phyloP scores from a whole-genome alignment of 37 sponge, comb jelly and placozoan genomes.

The Cliona cf. orientalis region DNA sequence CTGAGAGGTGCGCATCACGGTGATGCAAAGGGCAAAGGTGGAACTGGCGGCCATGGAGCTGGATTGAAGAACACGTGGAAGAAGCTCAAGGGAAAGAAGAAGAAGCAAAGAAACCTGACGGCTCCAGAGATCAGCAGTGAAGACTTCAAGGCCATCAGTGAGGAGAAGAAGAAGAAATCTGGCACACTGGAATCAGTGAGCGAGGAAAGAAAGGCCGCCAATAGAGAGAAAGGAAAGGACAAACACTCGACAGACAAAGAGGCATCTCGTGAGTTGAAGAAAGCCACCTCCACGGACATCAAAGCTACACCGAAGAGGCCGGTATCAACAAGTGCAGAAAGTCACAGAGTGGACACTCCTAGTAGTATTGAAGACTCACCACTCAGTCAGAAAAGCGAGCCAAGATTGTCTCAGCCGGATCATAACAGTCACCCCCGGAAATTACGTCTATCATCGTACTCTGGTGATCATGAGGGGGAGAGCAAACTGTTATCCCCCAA shows the following conservation, averaged over 20 bases:
- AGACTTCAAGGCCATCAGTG: not conserved
- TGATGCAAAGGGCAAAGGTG: not conserved
- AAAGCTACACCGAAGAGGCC: not conserved
- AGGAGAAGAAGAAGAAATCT: not conserved
- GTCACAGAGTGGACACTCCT: not conserved
- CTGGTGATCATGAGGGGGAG: not conserved
- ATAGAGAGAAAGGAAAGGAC: constrained; percentile 5
- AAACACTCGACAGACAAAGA: too few species aligned
- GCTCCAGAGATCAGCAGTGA: constrained; percentile 44
- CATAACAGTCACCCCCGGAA: not conserved
- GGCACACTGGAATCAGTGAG: not conserved
- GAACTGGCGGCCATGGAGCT: constrained; percentile 9
- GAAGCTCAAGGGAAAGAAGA: constrained; percentile 66
- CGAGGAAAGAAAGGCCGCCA: constrained; percentile 7
- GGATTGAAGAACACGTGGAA: constrained; percentile 45
- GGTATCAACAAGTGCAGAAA: too few species aligned
- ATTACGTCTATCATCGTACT: not conserved
- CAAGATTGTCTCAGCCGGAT: not conserved
- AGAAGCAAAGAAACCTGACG: constrained; percentile 56
- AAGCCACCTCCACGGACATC: too few species aligned
- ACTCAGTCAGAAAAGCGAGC: constrained; percentile 16
- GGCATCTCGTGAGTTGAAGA: too few species aligned
- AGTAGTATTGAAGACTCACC: constrained; percentile 7
- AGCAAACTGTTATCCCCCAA: not conserved
- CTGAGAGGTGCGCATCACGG: not conserved